phyloP scores from a whole-genome alignment of 2,797 vertebrate genomes.

The Onychomys arenicola region DNA sequence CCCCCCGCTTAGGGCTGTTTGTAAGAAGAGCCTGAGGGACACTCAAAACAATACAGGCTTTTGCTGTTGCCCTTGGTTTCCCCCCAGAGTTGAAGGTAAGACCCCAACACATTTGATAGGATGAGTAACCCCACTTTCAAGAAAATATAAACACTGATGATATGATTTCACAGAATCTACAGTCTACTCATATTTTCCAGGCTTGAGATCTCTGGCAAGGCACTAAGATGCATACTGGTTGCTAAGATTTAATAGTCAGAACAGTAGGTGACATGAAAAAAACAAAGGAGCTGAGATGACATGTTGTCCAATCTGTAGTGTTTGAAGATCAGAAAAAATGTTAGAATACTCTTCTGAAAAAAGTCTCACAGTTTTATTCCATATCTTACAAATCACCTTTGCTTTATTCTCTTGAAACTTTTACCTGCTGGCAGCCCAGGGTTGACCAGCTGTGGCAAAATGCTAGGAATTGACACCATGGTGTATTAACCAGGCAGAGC shows the following conservation, averaged over 20 bases:
- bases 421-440: constrained; percentile 33
- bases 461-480: background rate
- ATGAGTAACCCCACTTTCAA: too few species aligned
- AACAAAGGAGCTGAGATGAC: constrained; percentile 42
- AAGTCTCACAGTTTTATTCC: constrained; percentile 38
- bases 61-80: background rate
- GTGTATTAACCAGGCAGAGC: background rate
- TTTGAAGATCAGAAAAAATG: constrained; percentile 42
- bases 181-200: background rate
- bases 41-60: background rate
- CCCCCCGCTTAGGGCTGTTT: background rate
- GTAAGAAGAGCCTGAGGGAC: background rate
- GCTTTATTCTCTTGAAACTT: constrained; percentile 48
- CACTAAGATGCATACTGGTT: background rate
- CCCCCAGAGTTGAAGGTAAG: background rate
- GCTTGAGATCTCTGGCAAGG: background rate
- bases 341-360: constrained; percentile 39
- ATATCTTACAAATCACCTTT: constrained; percentile 62
- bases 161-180: background rate
- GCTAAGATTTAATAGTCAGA: constrained; percentile 35
- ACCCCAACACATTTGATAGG: background rate
- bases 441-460: background rate
- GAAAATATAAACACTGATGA: background rate
- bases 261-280: constrained; percentile 49
- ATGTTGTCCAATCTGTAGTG: constrained; percentile 37